Evolutionary conservation across 2,888 invertebrate genomes (phyloP).

Genomic region (Hypolimnas misippus): DNA sequence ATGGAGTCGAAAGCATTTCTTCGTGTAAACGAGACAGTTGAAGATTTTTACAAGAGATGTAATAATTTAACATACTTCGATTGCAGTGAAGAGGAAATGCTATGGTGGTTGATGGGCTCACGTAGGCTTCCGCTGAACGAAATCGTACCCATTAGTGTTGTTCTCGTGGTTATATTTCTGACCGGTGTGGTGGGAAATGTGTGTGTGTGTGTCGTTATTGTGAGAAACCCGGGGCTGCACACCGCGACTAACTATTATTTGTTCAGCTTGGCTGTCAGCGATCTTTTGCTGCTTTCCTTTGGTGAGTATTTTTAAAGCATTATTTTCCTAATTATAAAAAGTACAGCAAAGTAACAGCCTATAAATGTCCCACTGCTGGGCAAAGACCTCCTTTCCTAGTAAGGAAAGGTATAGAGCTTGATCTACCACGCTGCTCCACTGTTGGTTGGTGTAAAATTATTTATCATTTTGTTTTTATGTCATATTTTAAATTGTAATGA

Average conservation of each 20-base stretch:
- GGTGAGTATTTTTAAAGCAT: slow-evolving; percentile 87
- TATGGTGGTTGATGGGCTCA: slow-evolving; percentile 85
- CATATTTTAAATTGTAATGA: too few species aligned
- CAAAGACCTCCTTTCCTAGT: too few species aligned
- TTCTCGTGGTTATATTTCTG: slow-evolving; percentile 91
- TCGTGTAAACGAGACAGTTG: slow-evolving; percentile 68
- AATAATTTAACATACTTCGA: slow-evolving; percentile 79
- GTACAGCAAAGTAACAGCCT: too few species aligned
- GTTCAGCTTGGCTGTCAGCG: slow-evolving; percentile 94
- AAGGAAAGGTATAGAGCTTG: too few species aligned
- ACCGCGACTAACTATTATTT: slow-evolving; percentile 96
- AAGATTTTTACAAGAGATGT: slow-evolving; percentile 75
- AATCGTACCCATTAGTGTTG: slow-evolving; percentile 86
- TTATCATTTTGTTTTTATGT: too few species aligned
- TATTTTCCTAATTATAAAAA: too few species aligned
- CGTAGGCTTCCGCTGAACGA: slow-evolving; percentile 84
- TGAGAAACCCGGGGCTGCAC: slow-evolving; percentile 90
- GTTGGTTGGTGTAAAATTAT: too few species aligned
- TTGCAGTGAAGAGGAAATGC: slow-evolving; percentile 84
- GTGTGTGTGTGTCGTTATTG: slow-evolving; percentile 93
- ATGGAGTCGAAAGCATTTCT: slow-evolving; percentile 62
- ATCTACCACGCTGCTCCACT: too few species aligned
- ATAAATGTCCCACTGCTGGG: too few species aligned
- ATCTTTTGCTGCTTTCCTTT: slow-evolving; percentile 90
- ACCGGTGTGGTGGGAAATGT: slow-evolving; percentile 94